Evolutionary conservation across 1,140 invertebrate species (phyloP).

Genomic region (Drosophila quadrilineata): DNA sequence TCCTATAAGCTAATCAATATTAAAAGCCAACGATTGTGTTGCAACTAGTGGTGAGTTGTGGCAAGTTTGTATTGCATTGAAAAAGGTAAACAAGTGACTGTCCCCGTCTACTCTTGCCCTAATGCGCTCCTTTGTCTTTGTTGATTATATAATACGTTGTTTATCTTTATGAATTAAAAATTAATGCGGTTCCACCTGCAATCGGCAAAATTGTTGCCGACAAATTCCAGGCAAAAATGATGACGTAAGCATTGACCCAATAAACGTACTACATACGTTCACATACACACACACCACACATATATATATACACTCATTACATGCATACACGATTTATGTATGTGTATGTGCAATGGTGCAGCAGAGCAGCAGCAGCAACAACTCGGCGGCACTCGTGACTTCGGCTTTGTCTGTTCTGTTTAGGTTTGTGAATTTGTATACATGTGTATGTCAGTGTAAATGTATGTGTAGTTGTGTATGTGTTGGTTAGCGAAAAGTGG

Average conservation of each 20-base stretch:
- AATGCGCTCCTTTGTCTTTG: constrained; percentile 26
- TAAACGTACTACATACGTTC: constrained; percentile 45
- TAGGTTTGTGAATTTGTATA: constrained; percentile 35
- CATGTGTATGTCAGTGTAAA: constrained; percentile 12
- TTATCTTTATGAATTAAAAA: constrained; percentile 52
- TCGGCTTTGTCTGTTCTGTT: constrained; percentile 67
- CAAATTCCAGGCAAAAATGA: constrained; percentile 65
- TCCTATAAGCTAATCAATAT: too few relatives aligned
- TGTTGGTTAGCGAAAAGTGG: constrained; percentile 65
- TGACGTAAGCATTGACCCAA: constrained; percentile 74
- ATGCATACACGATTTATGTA: constrained; percentile 30
- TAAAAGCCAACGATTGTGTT: too few relatives aligned
- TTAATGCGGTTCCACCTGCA: constrained; percentile 29
- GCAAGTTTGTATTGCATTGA: too few relatives aligned
- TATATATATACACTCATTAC: constrained; percentile 27
- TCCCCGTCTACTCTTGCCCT: too few relatives aligned
- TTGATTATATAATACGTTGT: constrained; percentile 34
- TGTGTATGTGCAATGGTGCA: constrained; percentile 28
- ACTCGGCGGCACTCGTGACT: constrained; percentile 62
- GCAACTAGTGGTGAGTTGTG: too few relatives aligned
- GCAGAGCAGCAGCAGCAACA: constrained; percentile 30
- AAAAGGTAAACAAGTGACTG: too few relatives aligned
- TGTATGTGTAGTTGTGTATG: constrained; percentile 17
- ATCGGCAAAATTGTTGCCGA: constrained; percentile 35
- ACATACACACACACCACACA: constrained; percentile 7